A percentile compares a stretch with the other conserved stretches of the same genome.
phyloP scores from a whole-genome alignment of 2,113 vertebrate species.

The Cyanocitta stelleri region DNA sequence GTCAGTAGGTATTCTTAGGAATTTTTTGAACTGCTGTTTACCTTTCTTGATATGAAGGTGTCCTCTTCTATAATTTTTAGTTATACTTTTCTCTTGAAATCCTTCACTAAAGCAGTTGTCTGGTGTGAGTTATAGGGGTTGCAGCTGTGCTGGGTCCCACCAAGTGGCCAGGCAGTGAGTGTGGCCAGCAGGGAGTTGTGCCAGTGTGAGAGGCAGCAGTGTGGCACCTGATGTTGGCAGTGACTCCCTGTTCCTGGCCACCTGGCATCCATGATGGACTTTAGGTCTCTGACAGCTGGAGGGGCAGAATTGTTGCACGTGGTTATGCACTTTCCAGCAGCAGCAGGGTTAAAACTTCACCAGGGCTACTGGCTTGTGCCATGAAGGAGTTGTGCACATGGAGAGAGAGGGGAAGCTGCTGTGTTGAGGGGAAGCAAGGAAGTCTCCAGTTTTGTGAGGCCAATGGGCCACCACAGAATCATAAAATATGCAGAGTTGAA shows the following conservation, averaged over 20 bases:
- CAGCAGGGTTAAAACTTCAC: not conserved
- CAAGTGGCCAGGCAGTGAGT: not conserved
- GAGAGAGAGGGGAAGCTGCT: not conserved
- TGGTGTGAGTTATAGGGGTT: not conserved
- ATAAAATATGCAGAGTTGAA: not conserved
- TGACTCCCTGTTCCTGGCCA: not conserved
- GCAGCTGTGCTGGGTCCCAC: not conserved
- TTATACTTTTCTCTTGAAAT: not conserved
- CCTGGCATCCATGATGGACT: rapidly evolving
- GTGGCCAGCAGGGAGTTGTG: not conserved
- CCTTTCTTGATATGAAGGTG: not conserved
- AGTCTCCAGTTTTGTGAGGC: not conserved
- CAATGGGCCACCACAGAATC: not conserved
- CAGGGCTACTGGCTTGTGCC: not conserved
- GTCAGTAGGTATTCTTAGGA: not conserved
- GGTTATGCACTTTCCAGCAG: not conserved
- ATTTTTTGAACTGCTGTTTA: not conserved
- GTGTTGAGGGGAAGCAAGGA: not conserved
- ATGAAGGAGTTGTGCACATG: rapidly evolving
- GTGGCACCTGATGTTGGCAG: no score
- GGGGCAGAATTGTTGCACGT: rapidly evolving
- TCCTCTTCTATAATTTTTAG: not conserved
- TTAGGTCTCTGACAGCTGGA: rapidly evolving
- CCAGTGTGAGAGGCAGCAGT: not conserved
- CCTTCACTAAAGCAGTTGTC: not conserved